Conservation (phyloP, 2,888 invertebrate species). For the Cheilosia grossa region DNA sequence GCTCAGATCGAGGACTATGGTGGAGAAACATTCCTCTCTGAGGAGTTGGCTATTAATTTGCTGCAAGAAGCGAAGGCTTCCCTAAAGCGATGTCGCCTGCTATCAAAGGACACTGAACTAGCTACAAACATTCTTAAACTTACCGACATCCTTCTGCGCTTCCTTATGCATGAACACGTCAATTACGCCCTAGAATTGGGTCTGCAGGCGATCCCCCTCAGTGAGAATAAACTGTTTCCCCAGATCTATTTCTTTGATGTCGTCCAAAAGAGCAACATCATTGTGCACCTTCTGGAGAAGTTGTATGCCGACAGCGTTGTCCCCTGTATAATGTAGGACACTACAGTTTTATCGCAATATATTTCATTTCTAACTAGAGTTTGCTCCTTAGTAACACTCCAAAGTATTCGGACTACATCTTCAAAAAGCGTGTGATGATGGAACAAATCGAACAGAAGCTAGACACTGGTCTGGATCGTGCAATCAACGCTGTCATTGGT, state of each 20-base stretch:
- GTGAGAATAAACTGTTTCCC: constrained; percentile 94
- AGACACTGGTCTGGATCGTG: constrained; percentile 93
- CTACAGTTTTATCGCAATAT: background rate
- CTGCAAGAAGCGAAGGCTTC: constrained; percentile 95
- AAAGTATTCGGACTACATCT: constrained; percentile 94
- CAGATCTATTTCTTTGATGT: constrained; percentile 97
- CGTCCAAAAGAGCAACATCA: constrained; percentile 96
- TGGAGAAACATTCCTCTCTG: constrained; percentile 98
- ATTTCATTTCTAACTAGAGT: background rate
- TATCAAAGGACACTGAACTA: constrained; percentile 91
- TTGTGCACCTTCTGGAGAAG: constrained; percentile 96
- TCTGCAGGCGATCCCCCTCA: constrained; percentile 93
- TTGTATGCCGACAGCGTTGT: constrained; percentile 95
- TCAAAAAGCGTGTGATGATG: constrained; percentile 92
- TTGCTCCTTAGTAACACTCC: constrained; percentile 88
- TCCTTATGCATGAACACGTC: constrained; percentile 95
- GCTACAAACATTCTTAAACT: constrained; percentile 91
- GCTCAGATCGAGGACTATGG: constrained; percentile 98
- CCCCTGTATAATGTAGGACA: constrained; percentile 92
- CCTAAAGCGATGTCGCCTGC: constrained; percentile 92
- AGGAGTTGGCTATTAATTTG: constrained; percentile 95
- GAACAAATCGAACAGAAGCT: constrained; percentile 96
- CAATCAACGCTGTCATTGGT: constrained; percentile 93
- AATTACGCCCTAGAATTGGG: constrained; percentile 98
- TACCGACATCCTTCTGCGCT: constrained; percentile 92